Evolutionary conservation across 2,797 vertebrate genomes (phyloP), one percentile per base, ranked within the genome.

Genomic region (Todus mexicanus): DNA sequence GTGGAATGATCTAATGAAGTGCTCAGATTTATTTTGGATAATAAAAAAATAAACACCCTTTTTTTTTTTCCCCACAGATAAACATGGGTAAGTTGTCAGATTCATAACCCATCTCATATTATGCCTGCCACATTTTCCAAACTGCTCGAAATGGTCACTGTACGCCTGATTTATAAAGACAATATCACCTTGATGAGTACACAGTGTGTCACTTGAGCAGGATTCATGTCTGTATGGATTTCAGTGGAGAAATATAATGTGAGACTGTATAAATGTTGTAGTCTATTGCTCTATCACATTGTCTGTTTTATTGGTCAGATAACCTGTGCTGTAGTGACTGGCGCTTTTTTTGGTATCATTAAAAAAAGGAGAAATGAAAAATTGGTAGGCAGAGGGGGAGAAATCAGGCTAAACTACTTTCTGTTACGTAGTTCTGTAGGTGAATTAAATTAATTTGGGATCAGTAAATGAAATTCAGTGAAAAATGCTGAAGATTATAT

Each of bases 131-230:
- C 53, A 42, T 85, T 87, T 95, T 90, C 82, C 53, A 57, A 40
- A 20, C 48, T 91, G 75, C 70, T 76, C 80, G 66, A 82, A 90
- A 65, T 79, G 82, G 84, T 91, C 92, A 72, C 51, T 38, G 56
- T 84, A 43, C 11, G n/a, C 51, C 75, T 92, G 93, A 95, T 93
- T 90, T 93, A 89, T 86, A 73, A 77, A 92, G 92, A 81, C 75
- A 94, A 4, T 77, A 90, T 90, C 65, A 94, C 93, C 94, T 91
- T 94, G 93, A 96, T 86, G 96, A 64, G 59, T 92, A 95, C 37
- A 60, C 57, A 59, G 43, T 56, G 35, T 90, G 93, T 95, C 93
- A 93, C 57, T 90, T 87, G 73, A 75, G 76, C 84, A 93, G 57
- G 94, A 94, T 93, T 90, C 68, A 84, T 75, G 76, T 93, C 94